Evolutionary conservation across 1,140 invertebrate species (phyloP).

Genomic region (Daktulosphaira vitifoliae): DNA sequence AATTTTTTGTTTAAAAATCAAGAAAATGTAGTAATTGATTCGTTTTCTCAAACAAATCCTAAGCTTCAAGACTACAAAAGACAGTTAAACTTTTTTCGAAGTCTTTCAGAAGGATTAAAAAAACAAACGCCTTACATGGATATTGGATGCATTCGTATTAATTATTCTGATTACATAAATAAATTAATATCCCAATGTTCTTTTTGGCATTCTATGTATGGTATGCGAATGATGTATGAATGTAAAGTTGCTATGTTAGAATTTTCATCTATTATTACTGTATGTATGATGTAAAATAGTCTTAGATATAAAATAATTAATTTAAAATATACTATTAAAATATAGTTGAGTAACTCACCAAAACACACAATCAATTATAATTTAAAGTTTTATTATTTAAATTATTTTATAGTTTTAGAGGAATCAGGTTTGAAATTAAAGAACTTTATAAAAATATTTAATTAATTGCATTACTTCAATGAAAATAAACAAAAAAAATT

Average conservation of each 20-base stretch:
- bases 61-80: conserved; percentile 69
- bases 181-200: conserved; percentile 56
- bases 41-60: conserved; percentile 62
- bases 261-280: not conserved
- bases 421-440: too few species aligned
- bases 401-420: too few species aligned
- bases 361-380: too few species aligned
- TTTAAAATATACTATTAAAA: too few species aligned
- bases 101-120: conserved; percentile 61
- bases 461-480: too few species aligned
- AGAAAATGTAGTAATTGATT: conserved; percentile 62
- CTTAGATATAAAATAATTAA: too few species aligned
- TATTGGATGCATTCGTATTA: conserved; percentile 57
- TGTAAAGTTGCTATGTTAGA: conserved; percentile 54
- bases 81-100: conserved; percentile 71
- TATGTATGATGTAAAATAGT: too few species aligned
- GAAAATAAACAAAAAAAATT: too few species aligned
- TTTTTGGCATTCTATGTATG: conserved; percentile 62
- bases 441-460: too few species aligned
- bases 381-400: too few species aligned
- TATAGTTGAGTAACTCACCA: too few species aligned
- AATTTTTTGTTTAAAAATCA: conserved; percentile 71
- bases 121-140: conserved; percentile 52
- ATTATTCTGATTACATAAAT: conserved; percentile 54
- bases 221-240: conserved; percentile 50